These are phyloP conservation scores for Prunella strophiata DNA, from an alignment of 2,797 vertebrate species.

Conservation along the genomic window DNA sequence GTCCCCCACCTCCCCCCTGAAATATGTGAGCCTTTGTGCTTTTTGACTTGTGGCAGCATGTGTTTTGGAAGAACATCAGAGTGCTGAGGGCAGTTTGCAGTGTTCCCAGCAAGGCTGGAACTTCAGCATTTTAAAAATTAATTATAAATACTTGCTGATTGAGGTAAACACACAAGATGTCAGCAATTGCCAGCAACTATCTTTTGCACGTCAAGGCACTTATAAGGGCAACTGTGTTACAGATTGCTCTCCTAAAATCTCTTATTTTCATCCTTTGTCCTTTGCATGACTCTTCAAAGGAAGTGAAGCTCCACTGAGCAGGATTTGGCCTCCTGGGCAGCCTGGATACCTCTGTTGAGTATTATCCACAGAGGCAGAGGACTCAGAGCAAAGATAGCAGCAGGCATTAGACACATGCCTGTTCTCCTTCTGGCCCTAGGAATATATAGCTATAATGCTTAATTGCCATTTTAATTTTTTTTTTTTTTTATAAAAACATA, in stretches of 20 bases:
- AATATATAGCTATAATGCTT: neutral
- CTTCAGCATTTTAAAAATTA: neutral
- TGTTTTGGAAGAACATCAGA: conserved; percentile 46
- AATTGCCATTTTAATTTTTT: neutral
- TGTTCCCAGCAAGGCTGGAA: conserved; percentile 6
- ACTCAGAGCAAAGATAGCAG: neutral
- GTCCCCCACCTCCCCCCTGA: neutral
- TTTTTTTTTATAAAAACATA: neutral
- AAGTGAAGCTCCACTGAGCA: neutral
- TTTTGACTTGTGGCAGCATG: neutral
- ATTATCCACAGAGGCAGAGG: neutral
- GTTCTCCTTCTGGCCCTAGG: neutral
- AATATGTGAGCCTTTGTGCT: neutral
- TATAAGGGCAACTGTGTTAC: neutral
- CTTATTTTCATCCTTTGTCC: neutral
- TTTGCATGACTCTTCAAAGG: neutral
- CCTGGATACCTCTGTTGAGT: neutral
- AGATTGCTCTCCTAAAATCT: neutral
- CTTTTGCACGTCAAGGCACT: neutral
- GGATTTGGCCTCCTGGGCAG: neutral
- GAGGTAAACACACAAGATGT: conserved; percentile 42
- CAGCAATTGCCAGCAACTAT: neutral
- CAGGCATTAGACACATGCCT: neutral
- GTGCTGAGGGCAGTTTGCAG: conserved; percentile 4
- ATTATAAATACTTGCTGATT: conserved; percentile 47